Evolutionary conservation across 2,113 vertebrate genomes (phyloP).

Genomic region (Petromus typicus): DNA sequence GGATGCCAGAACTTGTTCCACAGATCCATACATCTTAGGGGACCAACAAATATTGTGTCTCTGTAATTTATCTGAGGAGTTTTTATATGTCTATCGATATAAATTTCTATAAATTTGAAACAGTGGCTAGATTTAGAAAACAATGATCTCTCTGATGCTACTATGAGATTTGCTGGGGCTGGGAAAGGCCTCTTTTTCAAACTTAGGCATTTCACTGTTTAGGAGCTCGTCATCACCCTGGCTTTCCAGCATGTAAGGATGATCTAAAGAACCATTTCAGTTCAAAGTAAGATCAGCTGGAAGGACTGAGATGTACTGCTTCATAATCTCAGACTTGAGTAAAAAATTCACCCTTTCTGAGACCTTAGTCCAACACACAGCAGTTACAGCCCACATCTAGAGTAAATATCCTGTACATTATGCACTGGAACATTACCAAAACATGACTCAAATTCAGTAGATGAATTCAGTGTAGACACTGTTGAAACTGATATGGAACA

Average conservation of each 20-base stretch:
- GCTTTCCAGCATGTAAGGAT: constrained; percentile 64
- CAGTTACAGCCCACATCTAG: neutral
- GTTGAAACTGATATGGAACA: accelerated
- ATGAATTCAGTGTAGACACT: neutral
- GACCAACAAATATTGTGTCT: neutral
- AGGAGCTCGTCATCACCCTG: constrained; percentile 45
- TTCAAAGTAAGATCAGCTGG: constrained; percentile 71
- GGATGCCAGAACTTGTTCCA: neutral
- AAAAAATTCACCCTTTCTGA: constrained; percentile 45
- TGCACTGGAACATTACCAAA: neutral
- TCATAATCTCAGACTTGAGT: constrained; percentile 48
- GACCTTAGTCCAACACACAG: neutral
- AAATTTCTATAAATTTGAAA: neutral
- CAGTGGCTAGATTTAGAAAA: neutral
- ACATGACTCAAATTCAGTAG: neutral
- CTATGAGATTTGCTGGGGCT: neutral
- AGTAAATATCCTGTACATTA: neutral
- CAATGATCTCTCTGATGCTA: neutral
- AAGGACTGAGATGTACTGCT: constrained; percentile 55
- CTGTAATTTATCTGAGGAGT: neutral
- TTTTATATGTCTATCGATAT: neutral
- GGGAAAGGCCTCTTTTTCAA: constrained; percentile 24
- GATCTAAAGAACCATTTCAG: constrained; percentile 72
- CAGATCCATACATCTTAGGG: accelerated
- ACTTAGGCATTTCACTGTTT: constrained; percentile 24